Evolutionary conservation across 1,140 invertebrate species (phyloP).

Genomic region (Halictus rubicundus): DNA sequence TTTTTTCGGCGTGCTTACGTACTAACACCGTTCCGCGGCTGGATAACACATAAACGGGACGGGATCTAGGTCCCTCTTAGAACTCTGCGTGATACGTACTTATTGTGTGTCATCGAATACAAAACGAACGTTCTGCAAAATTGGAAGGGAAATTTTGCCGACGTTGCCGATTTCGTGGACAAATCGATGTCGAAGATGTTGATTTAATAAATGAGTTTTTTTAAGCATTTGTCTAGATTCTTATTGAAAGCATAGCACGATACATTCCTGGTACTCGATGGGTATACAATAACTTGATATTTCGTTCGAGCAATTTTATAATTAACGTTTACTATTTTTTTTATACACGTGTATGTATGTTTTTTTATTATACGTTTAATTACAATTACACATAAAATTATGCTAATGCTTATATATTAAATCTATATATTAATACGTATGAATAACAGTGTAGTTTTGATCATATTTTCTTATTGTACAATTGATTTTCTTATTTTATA

Average conservation of each 20-base stretch:
- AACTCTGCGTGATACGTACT: not conserved
- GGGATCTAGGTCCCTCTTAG: not conserved
- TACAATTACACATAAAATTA: too few relatives aligned
- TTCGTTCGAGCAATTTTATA: too few relatives aligned
- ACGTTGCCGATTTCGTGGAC: not conserved
- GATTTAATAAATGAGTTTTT: not conserved
- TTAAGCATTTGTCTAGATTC: not conserved
- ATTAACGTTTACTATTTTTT: too few relatives aligned
- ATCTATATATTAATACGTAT: too few relatives aligned
- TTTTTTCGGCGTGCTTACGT: not conserved
- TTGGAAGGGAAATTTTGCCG: not conserved
- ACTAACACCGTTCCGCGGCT: not conserved
- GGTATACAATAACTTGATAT: too few relatives aligned
- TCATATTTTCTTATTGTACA: too few relatives aligned
- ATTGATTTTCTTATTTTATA: too few relatives aligned
- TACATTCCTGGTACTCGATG: not conserved
- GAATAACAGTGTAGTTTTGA: too few relatives aligned
- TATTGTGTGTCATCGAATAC: not conserved
- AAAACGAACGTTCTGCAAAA: not conserved
- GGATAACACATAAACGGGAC: not conserved
- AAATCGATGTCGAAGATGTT: not conserved
- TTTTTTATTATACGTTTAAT: too few relatives aligned
- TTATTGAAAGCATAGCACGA: not conserved
- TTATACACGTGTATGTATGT: too few relatives aligned
- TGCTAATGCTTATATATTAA: too few relatives aligned